phyloP scores from a whole-genome alignment of 2,797 vertebrate genomes.

The Smutsia gigantea region DNA sequence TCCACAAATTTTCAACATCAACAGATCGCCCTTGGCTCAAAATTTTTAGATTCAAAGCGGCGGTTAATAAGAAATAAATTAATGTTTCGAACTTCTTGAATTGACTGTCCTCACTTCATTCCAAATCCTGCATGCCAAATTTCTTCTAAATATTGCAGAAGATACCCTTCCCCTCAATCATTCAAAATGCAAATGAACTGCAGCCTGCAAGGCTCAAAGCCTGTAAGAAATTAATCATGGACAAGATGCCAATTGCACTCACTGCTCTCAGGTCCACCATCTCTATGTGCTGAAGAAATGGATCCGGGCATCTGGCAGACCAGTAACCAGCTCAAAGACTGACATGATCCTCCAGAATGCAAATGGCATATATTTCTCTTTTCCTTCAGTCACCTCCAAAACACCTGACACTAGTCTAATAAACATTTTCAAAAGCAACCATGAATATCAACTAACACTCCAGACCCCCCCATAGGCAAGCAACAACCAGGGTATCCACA shows the following conservation, averaged over 20 bases:
- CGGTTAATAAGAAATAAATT: slow-evolving; percentile 53
- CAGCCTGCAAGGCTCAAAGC: not conserved
- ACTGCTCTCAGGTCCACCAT: not conserved
- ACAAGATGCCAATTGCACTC: not conserved
- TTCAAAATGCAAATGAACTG: not conserved
- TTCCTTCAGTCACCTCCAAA: not conserved
- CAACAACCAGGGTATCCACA: slow-evolving; percentile 47
- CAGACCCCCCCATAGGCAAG: not conserved
- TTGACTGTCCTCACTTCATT: not conserved
- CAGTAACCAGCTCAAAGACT: not conserved
- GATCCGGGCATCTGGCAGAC: not conserved
- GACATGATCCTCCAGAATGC: not conserved
- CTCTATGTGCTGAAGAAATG: not conserved
- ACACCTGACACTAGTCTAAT: slow-evolving; percentile 16
- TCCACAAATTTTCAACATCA: slow-evolving; percentile 39
- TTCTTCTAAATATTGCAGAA: slow-evolving; percentile 39
- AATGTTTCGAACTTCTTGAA: slow-evolving; percentile 31
- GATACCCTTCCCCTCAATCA: not conserved
- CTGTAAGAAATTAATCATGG: not conserved
- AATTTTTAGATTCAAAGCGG: slow-evolving; percentile 50
- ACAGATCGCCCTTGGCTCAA: slow-evolving; percentile 24
- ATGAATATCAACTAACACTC: slow-evolving; percentile 41
- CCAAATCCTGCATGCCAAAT: not conserved
- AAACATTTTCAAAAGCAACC: slow-evolving; percentile 56
- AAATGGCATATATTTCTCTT: slow-evolving; percentile 6